A percentile compares a stretch with the other conserved stretches of the same genome.
These are phyloP conservation scores for Bradysia coprophila DNA, from an alignment of 1,140 invertebrate species.

Conservation along the genomic window DNA sequence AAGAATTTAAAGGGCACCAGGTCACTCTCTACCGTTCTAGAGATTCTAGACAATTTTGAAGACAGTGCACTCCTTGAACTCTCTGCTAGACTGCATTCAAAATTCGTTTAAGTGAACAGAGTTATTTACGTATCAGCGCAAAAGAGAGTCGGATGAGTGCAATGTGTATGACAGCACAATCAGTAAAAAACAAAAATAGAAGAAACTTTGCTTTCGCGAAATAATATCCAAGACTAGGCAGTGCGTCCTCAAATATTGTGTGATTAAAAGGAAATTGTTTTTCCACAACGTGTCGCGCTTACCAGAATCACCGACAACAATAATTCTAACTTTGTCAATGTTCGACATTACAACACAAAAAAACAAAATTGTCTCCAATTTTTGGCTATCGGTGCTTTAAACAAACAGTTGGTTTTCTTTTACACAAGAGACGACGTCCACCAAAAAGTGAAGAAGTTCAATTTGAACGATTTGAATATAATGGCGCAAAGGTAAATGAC, in stretches of 20 bases:
- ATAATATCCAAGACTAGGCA: neutral
- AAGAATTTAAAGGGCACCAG: neutral
- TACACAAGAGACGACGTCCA: too few relatives aligned
- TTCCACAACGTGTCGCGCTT: slow-evolving; percentile 10
- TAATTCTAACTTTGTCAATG: slow-evolving; percentile 75
- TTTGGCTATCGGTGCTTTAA: too few relatives aligned
- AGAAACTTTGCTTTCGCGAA: neutral
- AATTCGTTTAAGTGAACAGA: too few relatives aligned
- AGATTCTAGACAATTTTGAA: neutral
- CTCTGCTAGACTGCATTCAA: neutral
- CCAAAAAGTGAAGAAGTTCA: too few relatives aligned
- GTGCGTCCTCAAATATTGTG: neutral
- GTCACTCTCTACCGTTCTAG: neutral
- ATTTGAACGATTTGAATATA: too few relatives aligned
- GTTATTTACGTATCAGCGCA: too few relatives aligned
- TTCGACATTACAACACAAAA: slow-evolving; percentile 39
- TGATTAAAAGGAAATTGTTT: neutral
- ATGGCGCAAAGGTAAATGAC: too few relatives aligned
- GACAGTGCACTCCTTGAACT: neutral
- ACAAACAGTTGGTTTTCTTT: too few relatives aligned
- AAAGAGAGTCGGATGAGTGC: too few relatives aligned
- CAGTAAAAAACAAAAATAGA: too few relatives aligned
- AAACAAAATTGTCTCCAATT: too few relatives aligned
- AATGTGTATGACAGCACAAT: too few relatives aligned
- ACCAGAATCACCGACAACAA: slow-evolving; percentile 88